Percentiles rank a stretch among this genome's conserved stretches.
These are phyloP conservation scores for Anastrepha ludens DNA, from an alignment of 1,140 invertebrate species.

Conservation along the genomic window DNA sequence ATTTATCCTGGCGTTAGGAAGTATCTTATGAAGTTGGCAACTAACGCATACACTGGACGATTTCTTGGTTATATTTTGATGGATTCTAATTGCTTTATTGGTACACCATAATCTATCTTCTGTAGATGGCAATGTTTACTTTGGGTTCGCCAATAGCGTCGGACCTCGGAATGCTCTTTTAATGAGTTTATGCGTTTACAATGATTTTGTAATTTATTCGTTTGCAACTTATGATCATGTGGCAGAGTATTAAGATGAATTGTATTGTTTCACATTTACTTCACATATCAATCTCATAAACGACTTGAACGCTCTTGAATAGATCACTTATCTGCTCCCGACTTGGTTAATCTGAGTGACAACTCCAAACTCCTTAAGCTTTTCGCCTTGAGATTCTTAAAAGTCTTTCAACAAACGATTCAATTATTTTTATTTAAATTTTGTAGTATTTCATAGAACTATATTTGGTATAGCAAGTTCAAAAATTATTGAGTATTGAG, in stretches of 20 bases:
- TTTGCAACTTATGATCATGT: not conserved
- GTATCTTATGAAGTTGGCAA: not conserved
- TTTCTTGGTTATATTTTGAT: not conserved
- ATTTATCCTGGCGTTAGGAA: not conserved
- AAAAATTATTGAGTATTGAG: slow-evolving; percentile 35
- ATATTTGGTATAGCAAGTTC: not conserved
- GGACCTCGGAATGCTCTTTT: slow-evolving; percentile 38
- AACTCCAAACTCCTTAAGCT: not conserved
- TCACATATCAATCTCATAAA: not conserved
- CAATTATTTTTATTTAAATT: not conserved
- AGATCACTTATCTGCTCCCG: not conserved
- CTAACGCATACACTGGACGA: slow-evolving; percentile 17
- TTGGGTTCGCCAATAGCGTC: not conserved
- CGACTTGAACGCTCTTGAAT: not conserved
- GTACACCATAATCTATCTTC: not conserved
- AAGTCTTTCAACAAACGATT: not conserved
- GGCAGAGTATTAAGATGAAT: not conserved
- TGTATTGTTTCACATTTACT: not conserved
- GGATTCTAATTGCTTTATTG: not conserved
- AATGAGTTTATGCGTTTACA: not conserved
- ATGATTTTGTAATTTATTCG: not conserved
- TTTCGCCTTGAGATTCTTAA: not conserved
- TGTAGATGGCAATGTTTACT: slow-evolving; percentile 9
- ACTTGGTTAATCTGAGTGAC: not conserved
- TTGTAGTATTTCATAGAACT: too few species aligned